A percentile compares a stretch with the other conserved stretches of the same genome.
Conservation (phyloP, 2,113 vertebrate species). For the Myanophis thanlyinensis region DNA sequence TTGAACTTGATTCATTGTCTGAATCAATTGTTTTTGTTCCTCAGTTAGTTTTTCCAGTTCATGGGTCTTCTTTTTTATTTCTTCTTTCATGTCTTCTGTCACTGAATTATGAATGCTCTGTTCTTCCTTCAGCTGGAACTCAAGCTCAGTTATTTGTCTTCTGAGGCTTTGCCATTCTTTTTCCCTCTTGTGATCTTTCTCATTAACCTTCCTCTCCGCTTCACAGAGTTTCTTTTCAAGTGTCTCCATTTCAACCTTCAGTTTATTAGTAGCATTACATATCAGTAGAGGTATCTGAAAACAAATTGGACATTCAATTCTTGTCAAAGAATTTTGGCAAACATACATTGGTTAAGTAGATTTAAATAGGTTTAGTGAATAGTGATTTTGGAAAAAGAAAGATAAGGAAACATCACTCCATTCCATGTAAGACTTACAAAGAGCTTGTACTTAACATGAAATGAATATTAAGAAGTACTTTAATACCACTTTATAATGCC, state of each 20-base stretch:
- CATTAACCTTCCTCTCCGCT: conserved; percentile 50
- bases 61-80: conserved; percentile 72
- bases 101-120: conserved; percentile 59
- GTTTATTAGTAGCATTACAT: conserved; percentile 63
- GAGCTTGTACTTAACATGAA: not conserved
- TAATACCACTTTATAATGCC: too few species aligned
- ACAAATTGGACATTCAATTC: conserved; percentile 33
- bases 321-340: not conserved
- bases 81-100: conserved; percentile 68
- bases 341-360: not conserved
- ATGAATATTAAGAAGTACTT: not conserved
- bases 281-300: conserved; percentile 76
- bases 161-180: conserved; percentile 71
- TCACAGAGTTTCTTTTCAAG: conserved; percentile 73
- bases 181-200: conserved; percentile 69
- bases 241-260: conserved; percentile 64
- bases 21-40: conserved; percentile 70
- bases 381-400: not conserved
- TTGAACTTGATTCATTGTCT: conserved; percentile 69
- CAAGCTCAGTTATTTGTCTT: conserved; percentile 63
- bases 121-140: conserved; percentile 72
- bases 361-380: not conserved
- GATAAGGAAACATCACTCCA: not conserved
- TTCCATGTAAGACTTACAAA: not conserved
- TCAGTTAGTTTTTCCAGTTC: conserved; percentile 73